These are phyloP conservation scores for Calypte anna DNA, from an alignment of 2,113 vertebrate genomes.

Conservation along the genomic window DNA sequence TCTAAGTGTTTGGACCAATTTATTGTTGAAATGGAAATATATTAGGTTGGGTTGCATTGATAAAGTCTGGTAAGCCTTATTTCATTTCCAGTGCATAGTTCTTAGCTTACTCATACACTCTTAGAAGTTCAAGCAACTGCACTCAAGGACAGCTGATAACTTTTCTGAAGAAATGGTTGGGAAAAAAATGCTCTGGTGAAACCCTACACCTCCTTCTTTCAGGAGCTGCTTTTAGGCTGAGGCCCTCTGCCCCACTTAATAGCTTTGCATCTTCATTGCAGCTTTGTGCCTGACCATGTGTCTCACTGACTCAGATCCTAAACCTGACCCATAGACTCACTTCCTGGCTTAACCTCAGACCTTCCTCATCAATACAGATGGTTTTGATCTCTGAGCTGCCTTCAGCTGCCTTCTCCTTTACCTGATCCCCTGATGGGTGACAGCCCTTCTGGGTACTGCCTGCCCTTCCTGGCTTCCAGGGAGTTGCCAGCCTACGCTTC, in stretches of 20 bases:
- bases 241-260: background rate
- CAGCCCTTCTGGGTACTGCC: rapidly evolving
- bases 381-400: background rate
- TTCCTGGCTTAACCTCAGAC: background rate
- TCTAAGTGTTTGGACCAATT: background rate
- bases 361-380: background rate
- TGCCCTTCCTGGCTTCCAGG: too few species aligned
- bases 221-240: background rate
- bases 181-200: background rate
- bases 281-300: background rate
- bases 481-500: background rate
- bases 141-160: background rate
- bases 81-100: background rate
- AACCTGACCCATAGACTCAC: background rate
- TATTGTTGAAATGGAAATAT: background rate
- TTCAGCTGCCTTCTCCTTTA: background rate
- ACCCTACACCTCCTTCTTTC: background rate
- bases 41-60: background rate
- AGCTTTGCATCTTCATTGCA: background rate
- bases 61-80: background rate
- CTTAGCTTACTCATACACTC: background rate
- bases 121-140: background rate
- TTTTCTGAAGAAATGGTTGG: background rate
- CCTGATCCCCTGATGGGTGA: background rate
- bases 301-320: background rate